Conservation (phyloP, 64 coral and sea anemone genomes). For the Pocillopora verrucosa region DNA sequence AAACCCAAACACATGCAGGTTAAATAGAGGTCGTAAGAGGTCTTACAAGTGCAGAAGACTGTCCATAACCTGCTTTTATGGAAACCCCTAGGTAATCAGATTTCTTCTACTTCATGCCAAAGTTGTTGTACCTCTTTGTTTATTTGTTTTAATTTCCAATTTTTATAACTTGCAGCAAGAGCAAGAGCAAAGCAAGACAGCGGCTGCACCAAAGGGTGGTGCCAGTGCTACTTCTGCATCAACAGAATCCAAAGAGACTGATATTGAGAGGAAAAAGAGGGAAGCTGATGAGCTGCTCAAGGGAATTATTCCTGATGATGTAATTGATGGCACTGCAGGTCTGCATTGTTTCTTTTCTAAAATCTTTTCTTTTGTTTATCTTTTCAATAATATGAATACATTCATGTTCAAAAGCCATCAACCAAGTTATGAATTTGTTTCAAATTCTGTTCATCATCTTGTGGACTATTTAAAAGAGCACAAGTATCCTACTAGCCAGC, state of each 20-base stretch:
- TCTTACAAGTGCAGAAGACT: no score
- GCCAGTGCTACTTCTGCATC: not conserved
- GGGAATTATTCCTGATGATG: slow-evolving; percentile 89
- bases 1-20: not conserved
- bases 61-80: no score
- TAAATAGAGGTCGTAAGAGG: no score
- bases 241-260: slow-evolving; percentile 63
- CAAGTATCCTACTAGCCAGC: no score
- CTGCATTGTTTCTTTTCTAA: not conserved
- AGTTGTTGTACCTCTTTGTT: not conserved
- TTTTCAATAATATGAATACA: not conserved
- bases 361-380: not conserved
- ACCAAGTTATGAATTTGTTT: not conserved
- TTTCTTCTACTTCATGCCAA: no score
- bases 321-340: slow-evolving; percentile 92
- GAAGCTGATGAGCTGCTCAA: slow-evolving; percentile 92
- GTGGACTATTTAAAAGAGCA: no score
- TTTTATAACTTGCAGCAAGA: slow-evolving; percentile 49
- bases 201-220: slow-evolving; percentile 22
- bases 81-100: no score
- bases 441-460: no score
- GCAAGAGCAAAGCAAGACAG: slow-evolving; percentile 53
- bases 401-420: no score
- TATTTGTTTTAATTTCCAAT: not conserved
- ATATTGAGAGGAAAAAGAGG: slow-evolving; percentile 80